Percentiles rank a stretch among this genome's conserved stretches.
These are phyloP conservation scores for Orthonychiurus folsomi DNA, from an alignment of 2,888 invertebrate genomes.

Conservation along the genomic window DNA sequence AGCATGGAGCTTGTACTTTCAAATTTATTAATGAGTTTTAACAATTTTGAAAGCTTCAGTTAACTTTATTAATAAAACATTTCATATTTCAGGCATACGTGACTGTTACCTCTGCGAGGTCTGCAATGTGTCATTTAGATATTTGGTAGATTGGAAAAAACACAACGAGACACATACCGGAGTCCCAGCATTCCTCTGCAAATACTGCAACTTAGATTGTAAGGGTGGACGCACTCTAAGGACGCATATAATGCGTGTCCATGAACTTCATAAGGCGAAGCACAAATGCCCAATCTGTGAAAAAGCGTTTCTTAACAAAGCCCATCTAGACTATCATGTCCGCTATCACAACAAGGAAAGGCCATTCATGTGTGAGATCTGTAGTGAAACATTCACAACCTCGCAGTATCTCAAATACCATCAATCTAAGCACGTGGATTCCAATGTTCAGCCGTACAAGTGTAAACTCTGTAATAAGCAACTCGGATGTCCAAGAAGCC, in stretches of 20 bases:
- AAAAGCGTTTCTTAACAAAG: neutral
- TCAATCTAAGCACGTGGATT: neutral
- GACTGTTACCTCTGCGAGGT: too few species aligned
- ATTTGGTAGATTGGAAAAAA: too few species aligned
- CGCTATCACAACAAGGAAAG: neutral
- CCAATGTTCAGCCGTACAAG: neutral
- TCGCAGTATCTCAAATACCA: neutral
- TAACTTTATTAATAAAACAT: too few species aligned
- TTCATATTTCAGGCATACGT: too few species aligned
- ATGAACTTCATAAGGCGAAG: neutral
- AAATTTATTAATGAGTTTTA: too few species aligned
- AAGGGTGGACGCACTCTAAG: neutral
- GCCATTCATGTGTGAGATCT: neutral
- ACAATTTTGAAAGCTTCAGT: too few species aligned
- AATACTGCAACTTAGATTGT: neutral
- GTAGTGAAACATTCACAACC: neutral
- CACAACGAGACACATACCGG: neutral
- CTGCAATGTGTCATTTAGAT: too few species aligned
- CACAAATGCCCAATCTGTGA: neutral
- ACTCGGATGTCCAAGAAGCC: neutral
- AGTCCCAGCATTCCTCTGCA: neutral
- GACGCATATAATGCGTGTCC: neutral
- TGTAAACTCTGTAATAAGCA: neutral
- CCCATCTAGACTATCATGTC: neutral
- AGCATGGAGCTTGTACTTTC: too few species aligned